Percentiles rank a stretch among this genome's conserved stretches.
phyloP scores from a whole-genome alignment of 2,888 invertebrate genomes.

The Protodeltote pygarga region DNA sequence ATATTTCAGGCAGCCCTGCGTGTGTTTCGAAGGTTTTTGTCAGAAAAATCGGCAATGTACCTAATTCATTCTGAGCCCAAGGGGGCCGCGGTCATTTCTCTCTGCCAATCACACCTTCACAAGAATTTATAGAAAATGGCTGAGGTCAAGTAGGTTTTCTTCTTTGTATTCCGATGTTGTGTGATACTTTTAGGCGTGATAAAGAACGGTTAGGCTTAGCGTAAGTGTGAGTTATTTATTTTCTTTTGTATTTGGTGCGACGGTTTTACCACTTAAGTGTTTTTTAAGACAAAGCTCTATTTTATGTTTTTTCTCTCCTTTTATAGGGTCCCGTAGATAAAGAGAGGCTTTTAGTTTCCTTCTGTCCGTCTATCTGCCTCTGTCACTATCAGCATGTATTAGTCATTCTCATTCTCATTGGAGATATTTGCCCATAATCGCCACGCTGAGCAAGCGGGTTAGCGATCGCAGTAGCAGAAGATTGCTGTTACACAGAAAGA shows the following conservation, averaged over 20 bases:
- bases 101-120: conserved; percentile 53
- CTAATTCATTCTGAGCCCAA: conserved; percentile 45
- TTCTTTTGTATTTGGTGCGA: neutral
- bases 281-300: no score
- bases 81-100: conserved; percentile 50
- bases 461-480: no score
- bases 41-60: conserved; percentile 44
- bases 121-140: conserved; percentile 46
- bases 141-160: conserved; percentile 35
- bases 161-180: conserved; percentile 36
- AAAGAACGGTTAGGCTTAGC: conserved; percentile 15
- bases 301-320: no score
- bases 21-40: conserved; percentile 41
- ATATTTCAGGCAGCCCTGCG: conserved; percentile 37
- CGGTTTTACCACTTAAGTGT: neutral
- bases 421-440: no score
- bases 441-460: no score
- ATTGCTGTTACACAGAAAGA: no score
- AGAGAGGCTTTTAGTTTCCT: no score
- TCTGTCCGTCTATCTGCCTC: no score
- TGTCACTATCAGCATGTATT: no score
- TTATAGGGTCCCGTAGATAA: no score
- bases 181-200: conserved; percentile 31
- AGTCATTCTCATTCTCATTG: no score
- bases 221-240: conserved; percentile 22